Evolutionary conservation across 2,888 invertebrate genomes (phyloP), one percentile per base, ranked within the genome.

Genomic region (Aspidapion aeneum): DNA sequence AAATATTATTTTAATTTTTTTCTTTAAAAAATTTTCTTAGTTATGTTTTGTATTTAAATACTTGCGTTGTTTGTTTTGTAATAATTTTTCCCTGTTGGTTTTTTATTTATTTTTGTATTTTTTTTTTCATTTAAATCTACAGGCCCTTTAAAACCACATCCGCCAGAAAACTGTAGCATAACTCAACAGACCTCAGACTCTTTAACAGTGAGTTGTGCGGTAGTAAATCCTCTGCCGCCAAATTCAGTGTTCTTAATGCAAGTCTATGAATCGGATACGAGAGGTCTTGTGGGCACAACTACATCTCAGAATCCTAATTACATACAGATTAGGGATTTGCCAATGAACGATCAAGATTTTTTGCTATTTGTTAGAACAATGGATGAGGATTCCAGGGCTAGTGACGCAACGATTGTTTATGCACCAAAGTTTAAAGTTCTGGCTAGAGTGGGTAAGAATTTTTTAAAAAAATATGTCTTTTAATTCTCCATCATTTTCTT

Each of bases 81-180:
- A n/a, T n/a, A n/a, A n/a, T n/a, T n/a, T n/a, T n/a, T n/a, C n/a
- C n/a, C n/a, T n/a, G n/a, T n/a, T n/a, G n/a, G n/a, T n/a, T n/a
- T n/a, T n/a, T n/a, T n/a, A n/a, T n/a, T n/a, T n/a, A n/a, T n/a
- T n/a, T n/a, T n/a, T n/a, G n/a, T n/a, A n/a, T n/a, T n/a, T n/a
- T n/a, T n/a, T n/a, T n/a, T n/a, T n/a, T n/a, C n/a, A n/a, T n/a
- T n/a, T n/a, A n/a, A n/a, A n/a, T n/a, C n/a, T 3, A 48, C 50
- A 21, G 54, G 19, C 55, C 62, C 55, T 61, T 58, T 58, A 58
- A 75, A 76, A 70, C 83, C 83, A 55, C 74, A 76, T 59, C 81
- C 83, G 55, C 84, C 83, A 68, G 82, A 83, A 78, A 83, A 83
- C 77, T 84, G 84, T 75, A 81, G 82, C 58, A 78, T 84, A 67